Conservation (phyloP, 1,140 invertebrate genomes). For the Mamestra configurata region DNA sequence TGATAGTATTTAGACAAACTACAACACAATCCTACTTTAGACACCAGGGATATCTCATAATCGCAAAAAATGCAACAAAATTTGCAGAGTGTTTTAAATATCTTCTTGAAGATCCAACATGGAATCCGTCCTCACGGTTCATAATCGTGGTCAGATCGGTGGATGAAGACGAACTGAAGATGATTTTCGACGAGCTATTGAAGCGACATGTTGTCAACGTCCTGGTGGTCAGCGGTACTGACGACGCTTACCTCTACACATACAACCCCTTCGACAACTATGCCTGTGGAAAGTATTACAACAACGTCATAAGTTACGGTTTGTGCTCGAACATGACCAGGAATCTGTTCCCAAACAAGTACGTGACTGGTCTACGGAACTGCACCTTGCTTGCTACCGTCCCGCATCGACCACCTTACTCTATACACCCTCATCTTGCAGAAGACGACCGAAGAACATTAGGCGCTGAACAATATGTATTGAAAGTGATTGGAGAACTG, state of each 20-base stretch:
- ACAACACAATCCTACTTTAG: neutral
- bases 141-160: conserved; percentile 58
- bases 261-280: conserved; percentile 54
- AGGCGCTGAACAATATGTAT: conserved; percentile 70
- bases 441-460: neutral
- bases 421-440: neutral
- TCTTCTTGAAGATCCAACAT: conserved; percentile 34
- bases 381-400: conserved; percentile 63
- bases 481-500: conserved; percentile 61
- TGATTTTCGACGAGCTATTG: conserved; percentile 61
- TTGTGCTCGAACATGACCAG: too few relatives aligned
- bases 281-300: conserved; percentile 51
- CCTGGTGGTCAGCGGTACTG: conserved; percentile 30
- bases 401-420: conserved; percentile 68
- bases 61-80: neutral
- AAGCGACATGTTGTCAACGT: conserved; percentile 36
- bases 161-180: conserved; percentile 37
- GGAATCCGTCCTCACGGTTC: conserved; percentile 59
- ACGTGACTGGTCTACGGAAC: conserved; percentile 44
- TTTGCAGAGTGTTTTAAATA: neutral
- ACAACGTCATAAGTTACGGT: conserved; percentile 32
- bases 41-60: conserved; percentile 41
- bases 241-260: conserved; percentile 34
- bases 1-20: conserved; percentile 2
- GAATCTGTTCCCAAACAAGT: conserved; percentile 14